Conservation (phyloP, 92 coral and sea anemone genomes). For the Parazoanthus swiftii region DNA sequence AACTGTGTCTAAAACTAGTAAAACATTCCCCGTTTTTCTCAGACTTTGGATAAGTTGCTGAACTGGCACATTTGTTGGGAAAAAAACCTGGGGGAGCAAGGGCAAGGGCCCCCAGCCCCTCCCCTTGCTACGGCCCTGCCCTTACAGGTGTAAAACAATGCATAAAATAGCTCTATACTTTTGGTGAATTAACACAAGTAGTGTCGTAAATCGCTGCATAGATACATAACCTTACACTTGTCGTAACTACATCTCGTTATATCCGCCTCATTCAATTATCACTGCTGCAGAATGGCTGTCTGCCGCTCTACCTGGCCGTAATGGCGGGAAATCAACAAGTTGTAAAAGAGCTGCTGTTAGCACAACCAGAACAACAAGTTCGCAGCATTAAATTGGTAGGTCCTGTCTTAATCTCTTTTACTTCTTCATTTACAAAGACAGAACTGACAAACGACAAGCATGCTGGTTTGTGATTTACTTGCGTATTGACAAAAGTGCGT, state of each 20-base stretch:
- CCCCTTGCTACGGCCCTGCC: no score
- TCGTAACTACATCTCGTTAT: background rate
- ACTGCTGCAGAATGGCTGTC: constrained; percentile 71
- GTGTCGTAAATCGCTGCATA: no score
- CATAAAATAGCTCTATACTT: background rate
- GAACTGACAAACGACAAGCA: background rate
- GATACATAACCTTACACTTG: background rate
- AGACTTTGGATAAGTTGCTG: no score
- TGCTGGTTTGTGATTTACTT: background rate
- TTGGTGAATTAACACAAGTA: background rate
- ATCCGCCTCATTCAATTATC: background rate
- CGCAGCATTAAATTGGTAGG: constrained; percentile 68
- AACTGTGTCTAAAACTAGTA: no score
- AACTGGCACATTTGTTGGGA: no score
- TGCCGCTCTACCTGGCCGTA: constrained; percentile 83
- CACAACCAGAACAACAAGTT: constrained; percentile 92
- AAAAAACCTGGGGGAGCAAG: no score
- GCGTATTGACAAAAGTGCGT: background rate
- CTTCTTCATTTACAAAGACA: background rate
- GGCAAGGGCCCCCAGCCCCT: no score
- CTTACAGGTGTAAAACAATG: background rate
- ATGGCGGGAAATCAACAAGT: constrained; percentile 92
- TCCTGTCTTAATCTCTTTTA: background rate
- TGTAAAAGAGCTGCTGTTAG: constrained; percentile 78
- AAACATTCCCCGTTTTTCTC: no score